Evolutionary conservation across 2,113 vertebrate species (phyloP).

Genomic region (Thamnaconus septentrionalis): DNA sequence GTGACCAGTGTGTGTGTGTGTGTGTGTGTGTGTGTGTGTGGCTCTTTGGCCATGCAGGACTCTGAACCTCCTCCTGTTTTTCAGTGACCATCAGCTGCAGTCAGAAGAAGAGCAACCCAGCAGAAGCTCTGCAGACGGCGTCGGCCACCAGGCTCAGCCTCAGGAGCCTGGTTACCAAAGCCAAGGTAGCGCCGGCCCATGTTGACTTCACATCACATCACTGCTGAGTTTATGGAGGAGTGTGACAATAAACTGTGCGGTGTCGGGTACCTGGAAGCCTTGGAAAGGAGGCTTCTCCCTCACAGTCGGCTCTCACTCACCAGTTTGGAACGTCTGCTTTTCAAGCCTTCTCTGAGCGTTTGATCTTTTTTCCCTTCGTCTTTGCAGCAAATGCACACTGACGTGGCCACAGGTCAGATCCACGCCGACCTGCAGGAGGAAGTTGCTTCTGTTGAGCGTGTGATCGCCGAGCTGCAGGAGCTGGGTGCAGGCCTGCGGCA

Average conservation of each 20-base stretch:
- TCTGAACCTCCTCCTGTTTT: background rate
- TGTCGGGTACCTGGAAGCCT: background rate
- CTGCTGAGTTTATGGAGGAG: background rate
- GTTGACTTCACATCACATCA: background rate
- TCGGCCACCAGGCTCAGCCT: constrained; percentile 91
- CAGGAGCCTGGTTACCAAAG: constrained; percentile 85
- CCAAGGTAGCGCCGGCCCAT: constrained; percentile 79
- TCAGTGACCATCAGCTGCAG: constrained; percentile 88
- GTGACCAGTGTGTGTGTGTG: too few relatives aligned
- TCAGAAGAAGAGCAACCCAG: constrained; percentile 76
- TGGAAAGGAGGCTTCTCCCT: background rate
- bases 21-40: too few relatives aligned
- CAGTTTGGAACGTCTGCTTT: too few relatives aligned
- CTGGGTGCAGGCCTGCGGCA: constrained; percentile 79
- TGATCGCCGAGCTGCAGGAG: constrained; percentile 83
- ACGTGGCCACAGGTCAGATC: constrained; percentile 79
- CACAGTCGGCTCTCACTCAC: too few relatives aligned
- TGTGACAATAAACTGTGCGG: too few relatives aligned
- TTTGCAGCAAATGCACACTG: constrained; percentile 86
- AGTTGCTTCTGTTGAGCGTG: constrained; percentile 76
- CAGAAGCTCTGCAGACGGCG: constrained; percentile 86
- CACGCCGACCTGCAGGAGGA: constrained; percentile 78
- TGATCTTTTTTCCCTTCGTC: background rate
- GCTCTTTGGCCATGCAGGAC: too few relatives aligned
- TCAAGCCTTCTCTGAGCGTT: too few relatives aligned